Evolutionary conservation across 2,888 invertebrate species (phyloP).

Genomic region (Drosophila putrida): DNA sequence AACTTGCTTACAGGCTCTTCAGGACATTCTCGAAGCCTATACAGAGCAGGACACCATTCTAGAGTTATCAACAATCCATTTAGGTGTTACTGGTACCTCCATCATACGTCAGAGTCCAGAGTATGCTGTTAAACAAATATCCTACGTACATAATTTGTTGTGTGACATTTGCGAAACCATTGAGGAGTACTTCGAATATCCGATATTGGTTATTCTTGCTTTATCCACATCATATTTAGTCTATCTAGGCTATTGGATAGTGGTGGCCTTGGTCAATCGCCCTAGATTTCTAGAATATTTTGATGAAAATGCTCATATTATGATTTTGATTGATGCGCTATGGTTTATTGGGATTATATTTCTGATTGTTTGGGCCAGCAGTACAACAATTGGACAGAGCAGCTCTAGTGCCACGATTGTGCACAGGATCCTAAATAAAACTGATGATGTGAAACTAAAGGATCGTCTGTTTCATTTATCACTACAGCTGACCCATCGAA

Average conservation of each 20-base stretch:
- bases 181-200: slow-evolving; percentile 84
- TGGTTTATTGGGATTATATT: slow-evolving; percentile 83
- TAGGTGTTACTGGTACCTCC: slow-evolving; percentile 75
- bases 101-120: slow-evolving; percentile 80
- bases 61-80: slow-evolving; percentile 82
- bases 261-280: slow-evolving; percentile 82
- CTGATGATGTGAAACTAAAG: slow-evolving; percentile 78
- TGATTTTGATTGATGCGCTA: slow-evolving; percentile 82
- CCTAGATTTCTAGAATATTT: slow-evolving; percentile 77
- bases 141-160: slow-evolving; percentile 82
- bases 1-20: slow-evolving; percentile 81
- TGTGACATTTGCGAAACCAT: slow-evolving; percentile 83
- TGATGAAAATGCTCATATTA: slow-evolving; percentile 72
- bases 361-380: slow-evolving; percentile 83
- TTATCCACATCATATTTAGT: slow-evolving; percentile 84
- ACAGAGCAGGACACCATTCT: slow-evolving; percentile 72
- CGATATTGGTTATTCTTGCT: slow-evolving; percentile 82
- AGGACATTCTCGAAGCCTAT: slow-evolving; percentile 79
- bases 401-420: slow-evolving; percentile 77
- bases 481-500: slow-evolving; percentile 83
- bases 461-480: slow-evolving; percentile 82
- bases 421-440: slow-evolving; percentile 83
- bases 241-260: slow-evolving; percentile 83
- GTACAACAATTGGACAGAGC: slow-evolving; percentile 78
- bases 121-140: slow-evolving; percentile 80